A percentile compares a stretch with the other conserved stretches of the same genome.
Evolutionary conservation across 2,797 vertebrate species (phyloP).

Genomic region (Acanthiza pusilla): DNA sequence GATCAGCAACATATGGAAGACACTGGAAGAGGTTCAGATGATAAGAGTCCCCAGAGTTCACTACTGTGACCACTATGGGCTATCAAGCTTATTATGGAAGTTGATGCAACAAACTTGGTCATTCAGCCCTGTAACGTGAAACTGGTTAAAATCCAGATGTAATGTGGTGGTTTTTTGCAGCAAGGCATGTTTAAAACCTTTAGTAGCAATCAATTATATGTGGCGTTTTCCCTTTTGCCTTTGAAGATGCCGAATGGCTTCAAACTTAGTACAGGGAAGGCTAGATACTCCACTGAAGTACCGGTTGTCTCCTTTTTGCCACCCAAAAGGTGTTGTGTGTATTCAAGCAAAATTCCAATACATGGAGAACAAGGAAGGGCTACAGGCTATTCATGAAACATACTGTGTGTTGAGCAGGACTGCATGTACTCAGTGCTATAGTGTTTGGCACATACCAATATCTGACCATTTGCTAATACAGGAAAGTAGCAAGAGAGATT

Average conservation of each 20-base stretch:
- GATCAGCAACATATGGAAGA: neutral
- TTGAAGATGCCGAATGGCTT: neutral
- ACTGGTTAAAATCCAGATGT: neutral
- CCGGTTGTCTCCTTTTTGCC: neutral
- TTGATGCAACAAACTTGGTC: neutral
- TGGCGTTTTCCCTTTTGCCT: neutral
- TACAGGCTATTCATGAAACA: neutral
- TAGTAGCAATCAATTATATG: neutral
- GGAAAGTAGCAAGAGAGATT: neutral
- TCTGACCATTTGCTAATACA: neutral
- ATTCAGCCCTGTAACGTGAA: neutral
- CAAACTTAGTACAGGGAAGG: neutral
- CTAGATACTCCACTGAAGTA: neutral
- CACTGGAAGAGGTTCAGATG: neutral
- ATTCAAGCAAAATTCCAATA: neutral
- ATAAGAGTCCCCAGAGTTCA: neutral
- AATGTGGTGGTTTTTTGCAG: accelerated
- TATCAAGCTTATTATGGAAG: neutral
- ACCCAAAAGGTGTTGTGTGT: neutral
- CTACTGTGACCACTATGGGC: neutral
- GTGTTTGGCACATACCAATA: neutral
- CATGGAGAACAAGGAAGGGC: neutral
- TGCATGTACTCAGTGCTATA: neutral
- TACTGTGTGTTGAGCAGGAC: neutral
- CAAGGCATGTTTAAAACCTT: neutral